These are phyloP conservation scores for Synergus japonicus DNA, from an alignment of 2,888 invertebrate species.

Conservation along the genomic window DNA sequence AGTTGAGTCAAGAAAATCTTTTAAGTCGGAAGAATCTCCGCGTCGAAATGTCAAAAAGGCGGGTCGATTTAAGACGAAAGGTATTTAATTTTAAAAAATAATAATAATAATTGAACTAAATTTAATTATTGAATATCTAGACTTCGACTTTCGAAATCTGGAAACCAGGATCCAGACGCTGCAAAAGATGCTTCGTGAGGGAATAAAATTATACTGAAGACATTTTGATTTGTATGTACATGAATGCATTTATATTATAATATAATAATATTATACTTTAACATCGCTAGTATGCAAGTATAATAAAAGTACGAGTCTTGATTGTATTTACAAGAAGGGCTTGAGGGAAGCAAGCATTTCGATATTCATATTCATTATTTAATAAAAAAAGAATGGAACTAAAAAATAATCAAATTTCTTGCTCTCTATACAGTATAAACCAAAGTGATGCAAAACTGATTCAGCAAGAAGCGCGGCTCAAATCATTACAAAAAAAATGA, in stretches of 20 bases:
- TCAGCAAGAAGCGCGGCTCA: neutral
- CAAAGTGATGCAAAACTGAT: neutral
- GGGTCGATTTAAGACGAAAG: slow-evolving; percentile 56
- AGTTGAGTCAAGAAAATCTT: slow-evolving; percentile 57
- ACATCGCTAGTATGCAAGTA: neutral
- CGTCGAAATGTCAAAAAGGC: slow-evolving; percentile 53
- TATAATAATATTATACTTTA: slow-evolving; percentile 12
- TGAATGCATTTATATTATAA: slow-evolving; percentile 17
- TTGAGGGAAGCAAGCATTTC: neutral
- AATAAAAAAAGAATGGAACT: slow-evolving; percentile 9
- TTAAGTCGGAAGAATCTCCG: slow-evolving; percentile 54
- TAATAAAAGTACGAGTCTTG: neutral
- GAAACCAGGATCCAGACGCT: slow-evolving; percentile 76
- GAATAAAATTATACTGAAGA: slow-evolving; percentile 63
- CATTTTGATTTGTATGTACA: slow-evolving; percentile 37
- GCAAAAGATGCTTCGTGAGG: slow-evolving; percentile 75
- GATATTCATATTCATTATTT: neutral
- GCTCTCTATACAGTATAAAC: neutral
- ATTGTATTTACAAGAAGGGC: slow-evolving; percentile 23
- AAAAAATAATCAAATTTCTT: neutral
- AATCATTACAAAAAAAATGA: neutral
- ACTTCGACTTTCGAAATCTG: slow-evolving; percentile 73
- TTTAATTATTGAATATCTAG: slow-evolving; percentile 56
- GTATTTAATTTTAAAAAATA: slow-evolving; percentile 1
- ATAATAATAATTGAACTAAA: neutral